phyloP scores from a whole-genome alignment of 2,113 vertebrate species.

The Cygnus atratus region DNA sequence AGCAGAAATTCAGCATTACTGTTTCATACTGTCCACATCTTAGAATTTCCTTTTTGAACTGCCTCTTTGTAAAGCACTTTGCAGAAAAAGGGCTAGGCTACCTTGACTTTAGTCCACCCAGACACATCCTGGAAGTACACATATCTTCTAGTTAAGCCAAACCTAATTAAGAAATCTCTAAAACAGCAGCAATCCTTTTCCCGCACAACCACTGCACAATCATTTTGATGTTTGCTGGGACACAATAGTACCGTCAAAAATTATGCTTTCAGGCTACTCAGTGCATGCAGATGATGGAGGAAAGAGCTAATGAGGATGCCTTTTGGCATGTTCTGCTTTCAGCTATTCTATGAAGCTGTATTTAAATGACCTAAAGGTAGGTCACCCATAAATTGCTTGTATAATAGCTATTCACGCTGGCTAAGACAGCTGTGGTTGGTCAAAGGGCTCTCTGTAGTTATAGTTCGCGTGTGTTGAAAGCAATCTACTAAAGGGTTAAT shows the following conservation, averaged over 20 bases:
- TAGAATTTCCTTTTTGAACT: neutral
- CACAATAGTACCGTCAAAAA: neutral
- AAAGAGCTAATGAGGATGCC: neutral
- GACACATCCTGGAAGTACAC: neutral
- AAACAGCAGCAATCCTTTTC: neutral
- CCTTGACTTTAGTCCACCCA: neutral
- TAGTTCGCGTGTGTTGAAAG: neutral
- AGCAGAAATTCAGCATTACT: neutral
- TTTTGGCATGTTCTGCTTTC: neutral
- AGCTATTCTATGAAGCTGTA: neutral
- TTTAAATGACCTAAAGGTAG: conserved; percentile 13
- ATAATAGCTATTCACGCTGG: neutral
- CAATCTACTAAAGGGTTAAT: neutral
- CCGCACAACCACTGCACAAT: neutral
- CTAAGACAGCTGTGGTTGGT: neutral
- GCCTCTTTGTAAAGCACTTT: neutral
- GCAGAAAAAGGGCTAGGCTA: neutral
- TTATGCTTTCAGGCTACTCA: neutral
- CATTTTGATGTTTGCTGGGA: neutral
- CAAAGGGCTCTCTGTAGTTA: neutral
- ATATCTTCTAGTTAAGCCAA: neutral
- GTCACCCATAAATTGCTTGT: neutral
- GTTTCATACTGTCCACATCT: neutral
- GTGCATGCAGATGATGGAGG: neutral
- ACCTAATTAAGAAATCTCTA: neutral